Evolutionary conservation across 2,113 vertebrate species (phyloP), one percentile per base, ranked within the genome.

Genomic region (Caranx ignobilis): DNA sequence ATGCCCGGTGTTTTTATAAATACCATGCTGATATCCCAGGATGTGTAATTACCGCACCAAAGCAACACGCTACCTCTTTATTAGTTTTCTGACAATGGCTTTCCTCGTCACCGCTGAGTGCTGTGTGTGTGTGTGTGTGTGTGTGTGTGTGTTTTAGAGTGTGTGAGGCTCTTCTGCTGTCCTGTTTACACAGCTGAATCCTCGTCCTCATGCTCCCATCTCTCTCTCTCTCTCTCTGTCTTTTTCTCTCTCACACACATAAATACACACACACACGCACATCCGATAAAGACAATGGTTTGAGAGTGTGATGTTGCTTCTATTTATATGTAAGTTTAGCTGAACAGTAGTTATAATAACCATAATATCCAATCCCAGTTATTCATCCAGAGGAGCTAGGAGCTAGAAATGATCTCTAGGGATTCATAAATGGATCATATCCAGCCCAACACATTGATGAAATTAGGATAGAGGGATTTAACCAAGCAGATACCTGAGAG

Each of bases 11-110:
- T 87, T 94, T 94, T 92, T 89, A 88, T 67, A 92, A 94, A 94
- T 88, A 91, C 84, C 19, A 41, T 54, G 81, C 82, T 92, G 90
- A 94, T 93, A 92, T 94, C 82, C 77, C 41, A 57, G 74, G 76
- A 92, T 85, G 83, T 90, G 89, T 93, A 95, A 95, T 95, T 95
- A 94, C 94, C 52, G 50, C 81, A 81, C 79, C 71, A 66, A 86
- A 82, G 84, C 90, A 77, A 91, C 84, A 75, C 65, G 7, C 77
- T 79, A 68, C 66, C 85, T 91, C 90, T 92, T 94, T 93, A 94
- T 94, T 93, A 92, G 88, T 91, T 92, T 93, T 88, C 89, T 89
- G 77, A 93, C 91, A 93, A 89, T 83, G 84, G 84, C 78, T 73
- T 71, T 85, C 83, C 71, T 83, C 75, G 31, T 88, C 85, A 75